Evolutionary conservation across 2,113 vertebrate species (phyloP), one percentile per base, ranked within the genome.

Genomic region (Gambusia affinis): DNA sequence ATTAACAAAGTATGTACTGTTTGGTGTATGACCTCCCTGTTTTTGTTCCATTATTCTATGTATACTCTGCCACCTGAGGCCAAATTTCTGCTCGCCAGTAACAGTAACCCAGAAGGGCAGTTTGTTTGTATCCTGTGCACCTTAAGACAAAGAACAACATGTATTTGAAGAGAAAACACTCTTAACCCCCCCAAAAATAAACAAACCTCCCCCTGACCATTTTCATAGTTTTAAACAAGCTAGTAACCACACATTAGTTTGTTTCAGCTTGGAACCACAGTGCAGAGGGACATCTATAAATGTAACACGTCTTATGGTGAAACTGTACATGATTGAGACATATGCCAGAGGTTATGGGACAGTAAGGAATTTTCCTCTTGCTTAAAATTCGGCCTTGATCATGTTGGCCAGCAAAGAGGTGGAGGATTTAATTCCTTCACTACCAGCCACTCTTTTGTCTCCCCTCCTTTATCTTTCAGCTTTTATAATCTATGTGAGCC

Each of bases 331-430:
- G 22, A 67, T 33, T 17, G 75, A 81, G 35, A 65, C 77, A 79
- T 47, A n/a, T 11, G 72, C 77, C 68, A 54, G 60, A 70, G 83
- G 87, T 65, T 12, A 76, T 65, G 57, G 54, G 64, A 68, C 80
- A 73, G 64, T 67, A 72, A 91, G 83, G 71, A 90, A 88, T 87
- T 84, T 86, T 82, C 81, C 83, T 87, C 78, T 65, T 84, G 82
- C 81, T 79, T 76, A 75, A 85, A 82, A 80, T 78, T 73, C 79
- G 86, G 89, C 86, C 80, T 79, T 90, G 82, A 90, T 44, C 80
- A 81, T 65, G 35, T 76, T 80, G 73, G 69, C 70, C 76, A 61
- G 84, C 68, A 85, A 77, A 85, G 79, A 84, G 78, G 30, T 65
- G 64, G 72, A 75, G 68, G 75, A 78, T 93, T 83, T 88, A 73